phyloP scores from a whole-genome alignment of 1,140 invertebrate species.

The Sycobia sp. region DNA sequence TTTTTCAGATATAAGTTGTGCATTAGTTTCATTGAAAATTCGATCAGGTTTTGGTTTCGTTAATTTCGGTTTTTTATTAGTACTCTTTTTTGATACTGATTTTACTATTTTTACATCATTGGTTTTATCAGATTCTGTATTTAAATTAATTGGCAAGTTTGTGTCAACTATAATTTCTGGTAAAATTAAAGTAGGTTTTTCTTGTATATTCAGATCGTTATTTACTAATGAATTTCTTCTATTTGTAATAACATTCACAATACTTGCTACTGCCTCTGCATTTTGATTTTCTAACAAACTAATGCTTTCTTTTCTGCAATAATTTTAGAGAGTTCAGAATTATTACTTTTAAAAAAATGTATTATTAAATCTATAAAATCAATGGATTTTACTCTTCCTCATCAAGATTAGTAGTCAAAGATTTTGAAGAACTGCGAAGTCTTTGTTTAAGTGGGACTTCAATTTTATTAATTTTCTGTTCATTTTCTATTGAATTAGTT shows the following conservation, averaged over 20 bases:
- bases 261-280: conserved; percentile 30
- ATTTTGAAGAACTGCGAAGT: conserved; percentile 48
- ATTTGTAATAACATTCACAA: conserved; percentile 19
- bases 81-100: background rate
- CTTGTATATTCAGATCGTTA: background rate
- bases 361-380: background rate
- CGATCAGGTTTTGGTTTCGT: background rate
- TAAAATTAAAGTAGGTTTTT: background rate
- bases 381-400: conserved; percentile 39
- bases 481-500: conserved; percentile 13
- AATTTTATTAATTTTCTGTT: background rate
- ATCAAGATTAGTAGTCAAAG: conserved; percentile 38
- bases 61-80: background rate
- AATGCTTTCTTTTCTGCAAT: conserved; percentile 30
- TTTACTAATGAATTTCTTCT: conserved; percentile 16
- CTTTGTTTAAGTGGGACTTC: conserved; percentile 52
- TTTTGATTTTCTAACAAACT: conserved; percentile 27
- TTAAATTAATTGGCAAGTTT: background rate
- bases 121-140: background rate
- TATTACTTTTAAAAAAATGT: no score
- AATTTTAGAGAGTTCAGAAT: background rate
- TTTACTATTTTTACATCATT: background rate
- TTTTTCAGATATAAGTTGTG: conserved; percentile 8
- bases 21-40: background rate
- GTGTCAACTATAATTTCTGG: background rate